phyloP scores from a whole-genome alignment of 2,888 invertebrate species.

The Clitarchus hookeri region DNA sequence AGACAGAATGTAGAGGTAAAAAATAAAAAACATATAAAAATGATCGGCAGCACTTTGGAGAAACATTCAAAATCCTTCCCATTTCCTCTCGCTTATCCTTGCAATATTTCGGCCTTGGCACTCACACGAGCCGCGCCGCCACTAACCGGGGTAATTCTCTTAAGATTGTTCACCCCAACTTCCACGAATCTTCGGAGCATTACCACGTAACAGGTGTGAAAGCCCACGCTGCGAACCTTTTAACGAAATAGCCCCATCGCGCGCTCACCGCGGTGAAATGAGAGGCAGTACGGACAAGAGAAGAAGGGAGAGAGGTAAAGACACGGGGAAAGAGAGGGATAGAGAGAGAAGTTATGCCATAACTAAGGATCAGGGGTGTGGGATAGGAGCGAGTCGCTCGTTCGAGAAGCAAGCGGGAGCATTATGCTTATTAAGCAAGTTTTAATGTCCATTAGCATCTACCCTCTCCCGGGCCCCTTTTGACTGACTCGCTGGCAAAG shows the following conservation, averaged over 20 bases:
- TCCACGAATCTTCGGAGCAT: not conserved
- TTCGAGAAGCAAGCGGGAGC: constrained; percentile 10
- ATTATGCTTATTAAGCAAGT: constrained; percentile 24
- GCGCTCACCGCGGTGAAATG: not conserved
- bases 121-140: not conserved
- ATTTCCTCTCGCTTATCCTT: too few species aligned
- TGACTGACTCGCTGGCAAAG: constrained; percentile 9
- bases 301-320: not conserved
- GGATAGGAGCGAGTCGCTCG: not conserved
- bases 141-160: not conserved
- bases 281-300: not conserved
- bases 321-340: not conserved
- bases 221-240: not conserved
- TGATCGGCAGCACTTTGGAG: too few species aligned
- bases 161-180: not conserved
- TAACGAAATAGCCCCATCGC: not conserved
- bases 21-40: too few species aligned
- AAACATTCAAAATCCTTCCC: too few species aligned
- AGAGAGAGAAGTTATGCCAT: not conserved
- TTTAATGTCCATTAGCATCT: constrained; percentile 25
- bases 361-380: not conserved
- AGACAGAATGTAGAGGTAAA: too few species aligned
- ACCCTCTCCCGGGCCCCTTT: not conserved
- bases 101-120: too few species aligned
- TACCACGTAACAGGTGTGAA: not conserved